Percentiles rank a stretch among this genome's conserved stretches.
Conservation (phyloP, 2,113 vertebrate genomes). For the Cochlearius cochlearius region DNA sequence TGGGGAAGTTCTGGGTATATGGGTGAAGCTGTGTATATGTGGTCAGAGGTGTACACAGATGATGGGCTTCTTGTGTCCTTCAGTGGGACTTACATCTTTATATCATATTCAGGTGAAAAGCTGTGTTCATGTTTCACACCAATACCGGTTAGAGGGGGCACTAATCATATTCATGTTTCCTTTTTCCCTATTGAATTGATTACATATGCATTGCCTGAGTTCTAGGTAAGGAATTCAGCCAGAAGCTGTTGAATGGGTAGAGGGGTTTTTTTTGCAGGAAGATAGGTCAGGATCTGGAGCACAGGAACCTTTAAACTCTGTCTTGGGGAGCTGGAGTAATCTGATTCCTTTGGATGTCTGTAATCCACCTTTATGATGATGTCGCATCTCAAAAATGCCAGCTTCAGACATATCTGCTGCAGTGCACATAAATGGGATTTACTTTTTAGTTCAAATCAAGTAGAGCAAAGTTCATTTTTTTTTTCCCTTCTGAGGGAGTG, state of each 20-base stretch:
- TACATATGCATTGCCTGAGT: not conserved
- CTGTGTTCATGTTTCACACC: not conserved
- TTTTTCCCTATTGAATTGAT: not conserved
- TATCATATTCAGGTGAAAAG: not conserved
- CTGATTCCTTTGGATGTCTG: not conserved
- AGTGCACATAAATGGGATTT: not conserved
- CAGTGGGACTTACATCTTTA: not conserved
- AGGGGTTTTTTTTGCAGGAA: not conserved
- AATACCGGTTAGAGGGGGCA: not conserved
- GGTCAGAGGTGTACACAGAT: not conserved
- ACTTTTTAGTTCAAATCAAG: not conserved
- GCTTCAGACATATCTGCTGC: constrained; percentile 4
- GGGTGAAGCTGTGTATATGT: not conserved
- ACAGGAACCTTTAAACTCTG: not conserved
- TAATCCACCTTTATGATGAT: constrained; percentile 34
- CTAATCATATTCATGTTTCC: not conserved
- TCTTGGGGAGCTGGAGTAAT: not conserved
- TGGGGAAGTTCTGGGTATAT: not conserved
- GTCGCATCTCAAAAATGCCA: constrained; percentile 17
- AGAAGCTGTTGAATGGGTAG: not conserved
- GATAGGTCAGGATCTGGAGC: not conserved
- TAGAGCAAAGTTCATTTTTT: not conserved
- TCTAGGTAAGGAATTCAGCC: not conserved
- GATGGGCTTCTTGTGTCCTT: not conserved
- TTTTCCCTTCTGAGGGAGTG: not conserved